These are phyloP conservation scores for Lepus europaeus DNA, from an alignment of 2,113 vertebrate species.

Conservation along the genomic window DNA sequence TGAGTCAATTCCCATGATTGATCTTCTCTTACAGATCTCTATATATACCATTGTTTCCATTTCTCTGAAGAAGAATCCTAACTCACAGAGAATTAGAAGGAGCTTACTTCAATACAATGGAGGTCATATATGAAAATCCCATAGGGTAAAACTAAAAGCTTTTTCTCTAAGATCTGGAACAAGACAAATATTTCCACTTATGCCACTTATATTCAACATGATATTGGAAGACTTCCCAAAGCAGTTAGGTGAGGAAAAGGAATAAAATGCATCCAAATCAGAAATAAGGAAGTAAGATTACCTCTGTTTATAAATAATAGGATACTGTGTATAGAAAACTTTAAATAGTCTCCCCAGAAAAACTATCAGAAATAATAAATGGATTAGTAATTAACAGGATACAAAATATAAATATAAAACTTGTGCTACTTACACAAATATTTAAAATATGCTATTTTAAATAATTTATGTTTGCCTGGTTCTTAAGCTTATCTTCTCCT, in stretches of 20 bases:
- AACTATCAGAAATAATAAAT: not conserved
- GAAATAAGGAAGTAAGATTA: not conserved
- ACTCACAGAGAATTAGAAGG: not conserved
- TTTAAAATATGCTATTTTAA: not conserved
- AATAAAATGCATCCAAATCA: not conserved
- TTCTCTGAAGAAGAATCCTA: not conserved
- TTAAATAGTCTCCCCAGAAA: not conserved
- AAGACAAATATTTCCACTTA: not conserved
- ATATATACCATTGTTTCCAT: not conserved
- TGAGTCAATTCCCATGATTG: not conserved
- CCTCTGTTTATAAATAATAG: not conserved
- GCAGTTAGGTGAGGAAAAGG: not conserved
- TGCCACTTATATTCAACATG: not conserved
- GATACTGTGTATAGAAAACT: not conserved
- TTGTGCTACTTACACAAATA: not conserved
- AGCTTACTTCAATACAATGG: not conserved
- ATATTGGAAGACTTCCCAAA: not conserved
- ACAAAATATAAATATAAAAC: not conserved
- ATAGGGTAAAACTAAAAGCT: not conserved
- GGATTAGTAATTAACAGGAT: not conserved
- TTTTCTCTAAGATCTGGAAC: not conserved
- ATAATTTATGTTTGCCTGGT: slow-evolving; percentile 20
- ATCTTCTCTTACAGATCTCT: not conserved
- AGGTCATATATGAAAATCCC: not conserved
- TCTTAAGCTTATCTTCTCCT: not conserved